A percentile compares a stretch with the other conserved stretches of the same genome.
phyloP scores from a whole-genome alignment of 2,888 invertebrate genomes.

The Drosophila picticornis region DNA sequence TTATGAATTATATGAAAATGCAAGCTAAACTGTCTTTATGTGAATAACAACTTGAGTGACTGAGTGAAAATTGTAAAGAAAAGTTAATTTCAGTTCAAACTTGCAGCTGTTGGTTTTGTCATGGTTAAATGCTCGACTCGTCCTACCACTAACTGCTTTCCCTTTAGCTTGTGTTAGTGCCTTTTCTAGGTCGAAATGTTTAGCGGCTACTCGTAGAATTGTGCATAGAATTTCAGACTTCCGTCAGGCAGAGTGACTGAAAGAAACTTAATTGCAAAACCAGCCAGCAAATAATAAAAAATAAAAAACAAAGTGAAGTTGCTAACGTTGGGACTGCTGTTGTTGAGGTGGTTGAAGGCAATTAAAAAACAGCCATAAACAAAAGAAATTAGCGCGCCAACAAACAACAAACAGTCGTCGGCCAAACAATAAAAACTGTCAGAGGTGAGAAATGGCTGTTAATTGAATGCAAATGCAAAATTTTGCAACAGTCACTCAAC shows the following conservation, averaged over 20 bases:
- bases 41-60: neutral
- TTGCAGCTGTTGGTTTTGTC: constrained; percentile 11
- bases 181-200: constrained; percentile 72
- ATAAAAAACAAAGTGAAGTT: constrained; percentile 20
- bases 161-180: constrained; percentile 42
- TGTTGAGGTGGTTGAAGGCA: constrained; percentile 31
- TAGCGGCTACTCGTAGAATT: constrained; percentile 51
- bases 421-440: constrained; percentile 25
- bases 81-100: neutral
- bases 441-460: constrained; percentile 75
- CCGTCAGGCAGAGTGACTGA: constrained; percentile 42
- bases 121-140: constrained; percentile 1
- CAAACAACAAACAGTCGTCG: constrained; percentile 24
- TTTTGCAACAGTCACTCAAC: constrained; percentile 29
- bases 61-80: neutral
- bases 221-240: constrained; percentile 55
- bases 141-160: constrained; percentile 48
- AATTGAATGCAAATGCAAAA: constrained; percentile 76
- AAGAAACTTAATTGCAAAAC: constrained; percentile 65
- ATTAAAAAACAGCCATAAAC: constrained; percentile 62
- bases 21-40: neutral
- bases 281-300: constrained; percentile 35
- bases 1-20: neutral
- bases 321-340: constrained; percentile 11
- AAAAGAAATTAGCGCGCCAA: constrained; percentile 66